These are phyloP conservation scores for Cuculus canorus DNA, from an alignment of 2,797 vertebrate genomes.

Conservation along the genomic window DNA sequence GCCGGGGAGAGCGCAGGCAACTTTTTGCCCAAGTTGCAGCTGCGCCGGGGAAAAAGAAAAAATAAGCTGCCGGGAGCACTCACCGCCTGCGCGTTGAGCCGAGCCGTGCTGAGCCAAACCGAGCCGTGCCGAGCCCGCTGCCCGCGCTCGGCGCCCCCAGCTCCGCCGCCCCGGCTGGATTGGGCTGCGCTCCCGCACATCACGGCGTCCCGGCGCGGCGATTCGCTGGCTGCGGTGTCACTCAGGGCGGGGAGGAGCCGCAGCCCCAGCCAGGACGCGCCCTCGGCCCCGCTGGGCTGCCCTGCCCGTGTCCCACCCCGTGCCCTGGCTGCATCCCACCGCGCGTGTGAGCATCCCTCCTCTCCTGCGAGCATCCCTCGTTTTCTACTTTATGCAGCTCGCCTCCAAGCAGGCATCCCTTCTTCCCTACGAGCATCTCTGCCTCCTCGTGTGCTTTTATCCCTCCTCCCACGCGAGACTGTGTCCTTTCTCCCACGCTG, in stretches of 20 bases:
- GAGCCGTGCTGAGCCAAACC: background rate
- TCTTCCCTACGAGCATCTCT: too few relatives aligned
- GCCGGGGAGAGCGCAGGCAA: background rate
- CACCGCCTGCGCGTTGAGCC: background rate
- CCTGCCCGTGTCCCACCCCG: too few relatives aligned
- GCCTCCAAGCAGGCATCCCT: too few relatives aligned
- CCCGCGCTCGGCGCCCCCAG: background rate
- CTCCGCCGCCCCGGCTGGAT: conserved; percentile 12
- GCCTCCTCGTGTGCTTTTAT: too few relatives aligned
- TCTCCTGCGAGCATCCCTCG: too few relatives aligned
- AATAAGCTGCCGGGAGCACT: background rate
- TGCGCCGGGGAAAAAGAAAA: background rate
- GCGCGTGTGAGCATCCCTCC: background rate
- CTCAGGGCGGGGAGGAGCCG: background rate
- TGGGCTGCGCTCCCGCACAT: conserved; percentile 5
- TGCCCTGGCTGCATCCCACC: background rate
- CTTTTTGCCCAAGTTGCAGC: background rate
- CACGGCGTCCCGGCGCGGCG: background rate
- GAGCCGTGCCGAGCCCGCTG: background rate
- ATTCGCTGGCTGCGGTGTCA: background rate
- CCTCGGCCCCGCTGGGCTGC: background rate
- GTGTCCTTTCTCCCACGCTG: too few relatives aligned
- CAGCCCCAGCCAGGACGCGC: background rate
- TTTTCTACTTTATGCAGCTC: too few relatives aligned
- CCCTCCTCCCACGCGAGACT: too few relatives aligned